Evolutionary conservation across 2,797 vertebrate genomes (phyloP).

Genomic region (Gymnothorax reevesii): DNA sequence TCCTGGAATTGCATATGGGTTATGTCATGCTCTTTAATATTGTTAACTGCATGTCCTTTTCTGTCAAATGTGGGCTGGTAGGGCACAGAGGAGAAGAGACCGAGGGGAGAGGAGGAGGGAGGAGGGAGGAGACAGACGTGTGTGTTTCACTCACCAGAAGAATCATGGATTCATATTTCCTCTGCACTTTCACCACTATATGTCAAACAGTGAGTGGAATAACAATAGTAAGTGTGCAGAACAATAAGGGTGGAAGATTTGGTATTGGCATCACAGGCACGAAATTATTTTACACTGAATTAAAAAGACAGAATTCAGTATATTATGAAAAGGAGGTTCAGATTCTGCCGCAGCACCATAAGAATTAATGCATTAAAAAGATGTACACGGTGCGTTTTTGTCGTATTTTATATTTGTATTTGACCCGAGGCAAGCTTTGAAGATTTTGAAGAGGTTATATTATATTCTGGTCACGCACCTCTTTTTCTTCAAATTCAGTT

Average conservation of each 20-base stretch:
- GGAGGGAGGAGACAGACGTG: neutral
- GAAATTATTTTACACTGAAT: slow-evolving; percentile 3
- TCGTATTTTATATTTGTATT: slow-evolving; percentile 43
- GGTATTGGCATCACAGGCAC: neutral
- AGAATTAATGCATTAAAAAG: slow-evolving; percentile 8
- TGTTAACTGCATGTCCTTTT: slow-evolving; percentile 58
- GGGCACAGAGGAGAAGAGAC: slow-evolving; percentile 30
- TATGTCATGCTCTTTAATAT: slow-evolving; percentile 57
- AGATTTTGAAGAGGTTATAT: slow-evolving; percentile 45
- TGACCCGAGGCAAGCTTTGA: slow-evolving; percentile 53
- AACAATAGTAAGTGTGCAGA: too few relatives aligned
- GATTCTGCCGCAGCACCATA: slow-evolving; percentile 4
- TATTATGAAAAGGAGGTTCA: neutral
- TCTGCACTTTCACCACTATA: neutral
- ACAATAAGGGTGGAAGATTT: neutral
- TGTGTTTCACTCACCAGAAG: neutral
- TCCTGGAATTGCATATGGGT: slow-evolving; percentile 51
- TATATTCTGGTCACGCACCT: slow-evolving; percentile 38
- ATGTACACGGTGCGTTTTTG: neutral
- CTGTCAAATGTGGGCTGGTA: slow-evolving; percentile 47
- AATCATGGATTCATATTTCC: slow-evolving; percentile 26
- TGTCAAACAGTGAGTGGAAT: neutral
- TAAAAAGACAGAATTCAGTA: neutral
- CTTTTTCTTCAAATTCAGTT: neutral
- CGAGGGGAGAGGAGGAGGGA: neutral